A percentile compares a stretch with the other conserved stretches of the same genome.
phyloP scores from a whole-genome alignment of 2,888 invertebrate species.

The Drosophila putrida region DNA sequence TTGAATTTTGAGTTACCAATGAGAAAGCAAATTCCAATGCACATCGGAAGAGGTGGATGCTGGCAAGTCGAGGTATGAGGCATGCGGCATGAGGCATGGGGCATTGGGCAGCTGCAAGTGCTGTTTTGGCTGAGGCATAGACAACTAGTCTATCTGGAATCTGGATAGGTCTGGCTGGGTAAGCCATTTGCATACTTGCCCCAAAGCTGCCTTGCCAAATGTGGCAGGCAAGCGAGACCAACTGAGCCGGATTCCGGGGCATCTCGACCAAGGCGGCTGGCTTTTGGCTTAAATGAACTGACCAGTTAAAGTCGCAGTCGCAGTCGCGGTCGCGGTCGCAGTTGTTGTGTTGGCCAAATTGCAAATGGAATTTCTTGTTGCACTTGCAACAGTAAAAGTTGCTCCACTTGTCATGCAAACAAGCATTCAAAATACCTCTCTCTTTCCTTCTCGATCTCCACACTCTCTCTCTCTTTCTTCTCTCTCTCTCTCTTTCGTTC shows the following conservation, averaged over 20 bases:
- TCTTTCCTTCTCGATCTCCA: not conserved
- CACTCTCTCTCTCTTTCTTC: not conserved
- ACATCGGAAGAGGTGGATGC: conserved; percentile 14
- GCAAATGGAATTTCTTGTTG: conserved; percentile 57
- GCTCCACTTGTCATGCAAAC: conserved; percentile 44
- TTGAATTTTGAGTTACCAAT: conserved; percentile 28
- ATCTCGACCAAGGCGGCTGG: conserved; percentile 8
- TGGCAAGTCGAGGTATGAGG: not conserved
- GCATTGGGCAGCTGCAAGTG: conserved; percentile 15
- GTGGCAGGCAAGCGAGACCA: conserved; percentile 28
- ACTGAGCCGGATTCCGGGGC: conserved; percentile 43
- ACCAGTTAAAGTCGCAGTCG: conserved; percentile 29
- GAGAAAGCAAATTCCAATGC: conserved; percentile 76
- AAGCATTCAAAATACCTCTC: conserved; percentile 33
- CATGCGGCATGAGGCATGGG: not conserved
- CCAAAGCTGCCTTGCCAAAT: conserved; percentile 59
- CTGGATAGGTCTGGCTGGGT: conserved; percentile 16
- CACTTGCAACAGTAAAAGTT: conserved; percentile 67
- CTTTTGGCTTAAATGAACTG: conserved; percentile 42
- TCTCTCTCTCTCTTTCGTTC: not conserved
- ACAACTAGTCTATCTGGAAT: conserved; percentile 43
- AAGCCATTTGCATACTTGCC: conserved; percentile 76
- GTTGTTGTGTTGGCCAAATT: conserved; percentile 15
- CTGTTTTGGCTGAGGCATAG: conserved; percentile 3
- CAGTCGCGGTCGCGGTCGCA: conserved; percentile 21